Conservation (phyloP, 1,140 invertebrate species). For the Bombus turneri region DNA sequence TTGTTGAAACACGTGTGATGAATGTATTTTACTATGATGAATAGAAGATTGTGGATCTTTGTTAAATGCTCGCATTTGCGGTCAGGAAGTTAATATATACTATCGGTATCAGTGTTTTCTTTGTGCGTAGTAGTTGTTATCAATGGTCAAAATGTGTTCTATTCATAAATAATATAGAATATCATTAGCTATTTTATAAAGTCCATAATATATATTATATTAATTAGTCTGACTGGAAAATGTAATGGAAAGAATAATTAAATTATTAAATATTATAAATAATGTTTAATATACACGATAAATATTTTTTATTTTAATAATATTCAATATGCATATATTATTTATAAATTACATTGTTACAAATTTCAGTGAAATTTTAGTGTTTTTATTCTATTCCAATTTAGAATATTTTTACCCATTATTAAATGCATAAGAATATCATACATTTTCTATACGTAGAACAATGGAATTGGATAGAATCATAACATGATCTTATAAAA, state of each 20-base stretch:
- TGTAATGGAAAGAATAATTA: neutral
- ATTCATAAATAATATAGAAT: neutral
- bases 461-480: neutral
- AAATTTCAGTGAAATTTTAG: neutral
- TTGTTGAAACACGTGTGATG: neutral
- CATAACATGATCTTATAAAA: neutral
- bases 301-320: neutral
- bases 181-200: neutral
- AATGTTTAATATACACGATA: neutral
- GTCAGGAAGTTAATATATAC: slow-evolving; percentile 58
- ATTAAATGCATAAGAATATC: neutral
- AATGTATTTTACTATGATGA: neutral
- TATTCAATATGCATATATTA: neutral
- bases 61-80: slow-evolving; percentile 27
- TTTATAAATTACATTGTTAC: neutral
- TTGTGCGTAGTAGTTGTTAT: slow-evolving; percentile 63
- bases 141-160: slow-evolving; percentile 56
- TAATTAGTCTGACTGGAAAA: neutral
- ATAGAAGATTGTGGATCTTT: slow-evolving; percentile 35
- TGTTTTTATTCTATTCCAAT: neutral
- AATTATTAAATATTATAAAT: neutral
- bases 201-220: neutral
- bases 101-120: slow-evolving; percentile 59
- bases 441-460: neutral
- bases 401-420: neutral